A percentile compares a stretch with the other conserved stretches of the same genome.
Evolutionary conservation across 2,797 vertebrate genomes (phyloP).

Genomic region (Eutrigla gurnardus): DNA sequence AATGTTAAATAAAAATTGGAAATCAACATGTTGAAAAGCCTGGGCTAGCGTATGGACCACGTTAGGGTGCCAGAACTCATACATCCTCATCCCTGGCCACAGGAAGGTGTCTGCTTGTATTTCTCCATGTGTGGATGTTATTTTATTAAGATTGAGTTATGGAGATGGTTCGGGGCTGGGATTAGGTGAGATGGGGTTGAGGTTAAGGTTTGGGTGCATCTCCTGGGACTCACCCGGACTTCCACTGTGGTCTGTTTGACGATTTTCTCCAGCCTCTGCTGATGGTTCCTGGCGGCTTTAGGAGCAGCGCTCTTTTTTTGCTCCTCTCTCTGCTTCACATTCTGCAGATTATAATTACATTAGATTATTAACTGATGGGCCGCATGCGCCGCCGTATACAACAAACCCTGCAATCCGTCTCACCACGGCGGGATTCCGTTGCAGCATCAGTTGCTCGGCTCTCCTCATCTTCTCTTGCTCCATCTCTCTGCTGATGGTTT

Average conservation of each 20-base stretch:
- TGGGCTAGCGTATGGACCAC: too few species aligned
- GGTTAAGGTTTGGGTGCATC: background rate
- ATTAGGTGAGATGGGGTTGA: too few species aligned
- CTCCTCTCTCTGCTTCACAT: slow-evolving; percentile 50
- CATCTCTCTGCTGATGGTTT: slow-evolving; percentile 93
- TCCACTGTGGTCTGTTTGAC: slow-evolving; percentile 82
- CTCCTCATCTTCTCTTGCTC: slow-evolving; percentile 96
- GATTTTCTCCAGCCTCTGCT: slow-evolving; percentile 90
- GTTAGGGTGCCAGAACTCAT: too few species aligned
- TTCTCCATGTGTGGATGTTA: too few species aligned
- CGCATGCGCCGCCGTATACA: background rate
- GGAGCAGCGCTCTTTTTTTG: slow-evolving; percentile 54
- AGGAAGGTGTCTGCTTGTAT: too few species aligned
- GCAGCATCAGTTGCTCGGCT: slow-evolving; percentile 83
- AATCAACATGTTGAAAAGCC: too few species aligned
- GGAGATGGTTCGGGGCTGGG: too few species aligned
- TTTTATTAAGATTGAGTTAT: background rate
- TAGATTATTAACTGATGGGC: background rate
- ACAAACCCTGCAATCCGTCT: slow-evolving; percentile 13
- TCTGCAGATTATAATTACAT: slow-evolving; percentile 26
- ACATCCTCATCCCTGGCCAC: background rate
- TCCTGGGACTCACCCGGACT: slow-evolving; percentile 83
- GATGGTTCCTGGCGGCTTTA: slow-evolving; percentile 81
- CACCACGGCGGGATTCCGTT: slow-evolving; percentile 77
- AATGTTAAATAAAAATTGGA: too few species aligned